Conservation (phyloP, 2,888 invertebrate species). For the Taenaris catops region DNA sequence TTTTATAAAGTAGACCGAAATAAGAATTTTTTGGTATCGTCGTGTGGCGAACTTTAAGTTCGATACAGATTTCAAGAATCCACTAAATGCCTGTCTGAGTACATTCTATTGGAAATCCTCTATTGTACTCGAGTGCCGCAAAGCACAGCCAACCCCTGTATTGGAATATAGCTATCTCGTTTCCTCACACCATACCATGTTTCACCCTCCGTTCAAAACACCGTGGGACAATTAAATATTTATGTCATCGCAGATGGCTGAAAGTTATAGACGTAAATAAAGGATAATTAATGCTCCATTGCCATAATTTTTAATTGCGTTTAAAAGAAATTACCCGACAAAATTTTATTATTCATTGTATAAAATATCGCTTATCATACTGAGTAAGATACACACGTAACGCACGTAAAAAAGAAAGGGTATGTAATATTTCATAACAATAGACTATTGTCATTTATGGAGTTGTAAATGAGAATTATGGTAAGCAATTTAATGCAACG, state of each 20-base stretch:
- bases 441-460: conserved; percentile 16
- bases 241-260: conserved; percentile 52
- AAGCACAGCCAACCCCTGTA: conserved; percentile 61
- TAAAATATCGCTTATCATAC: conserved; percentile 4
- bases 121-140: conserved; percentile 43
- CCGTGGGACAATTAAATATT: conserved; percentile 76
- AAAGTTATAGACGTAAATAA: conserved; percentile 24
- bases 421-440: conserved; percentile 18
- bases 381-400: conserved; percentile 10
- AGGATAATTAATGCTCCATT: conserved; percentile 17
- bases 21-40: too few species aligned
- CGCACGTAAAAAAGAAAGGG: conserved; percentile 13
- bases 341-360: conserved; percentile 7
- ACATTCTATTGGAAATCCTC: conserved; percentile 52
- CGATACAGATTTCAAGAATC: conserved; percentile 29
- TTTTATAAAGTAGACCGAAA: too few species aligned
- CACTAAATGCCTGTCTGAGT: conserved; percentile 33
- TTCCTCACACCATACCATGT: conserved; percentile 38
- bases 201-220: conserved; percentile 55
- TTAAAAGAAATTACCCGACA: background rate
- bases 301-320: conserved; percentile 13
- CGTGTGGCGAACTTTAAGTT: too few species aligned
- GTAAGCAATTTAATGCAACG: conserved; percentile 17
- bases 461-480: conserved; percentile 13
- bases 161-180: conserved; percentile 50